Percentiles rank a stretch among this genome's conserved stretches.
phyloP scores from a whole-genome alignment of 2,113 vertebrate species.

The Mixornis gularis region DNA sequence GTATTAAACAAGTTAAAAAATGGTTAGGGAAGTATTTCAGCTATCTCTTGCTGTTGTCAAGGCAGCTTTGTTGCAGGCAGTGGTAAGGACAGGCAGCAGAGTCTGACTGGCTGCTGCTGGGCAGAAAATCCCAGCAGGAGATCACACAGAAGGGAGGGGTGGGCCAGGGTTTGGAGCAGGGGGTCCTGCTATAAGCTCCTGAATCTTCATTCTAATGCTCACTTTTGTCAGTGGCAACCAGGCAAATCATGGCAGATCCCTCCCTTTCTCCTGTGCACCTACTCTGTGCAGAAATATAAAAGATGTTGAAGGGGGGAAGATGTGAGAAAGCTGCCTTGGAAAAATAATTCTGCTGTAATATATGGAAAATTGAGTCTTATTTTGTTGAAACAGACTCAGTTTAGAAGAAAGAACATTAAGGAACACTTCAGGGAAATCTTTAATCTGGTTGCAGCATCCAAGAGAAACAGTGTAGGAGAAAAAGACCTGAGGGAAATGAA shows the following conservation, averaged over 20 bases:
- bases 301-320: not conserved
- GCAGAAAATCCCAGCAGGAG: not conserved
- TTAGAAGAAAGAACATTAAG: conserved; percentile 6
- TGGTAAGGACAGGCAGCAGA: not conserved
- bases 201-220: not conserved
- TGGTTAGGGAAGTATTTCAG: not conserved
- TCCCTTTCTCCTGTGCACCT: not conserved
- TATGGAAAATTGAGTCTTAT: not conserved
- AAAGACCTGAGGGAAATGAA: conserved; percentile 34
- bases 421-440: conserved; percentile 31
- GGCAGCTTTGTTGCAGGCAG: not conserved
- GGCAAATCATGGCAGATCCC: not conserved
- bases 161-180: not conserved
- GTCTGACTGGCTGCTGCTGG: not conserved
- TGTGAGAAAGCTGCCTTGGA: not conserved
- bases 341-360: not conserved
- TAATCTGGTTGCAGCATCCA: not conserved
- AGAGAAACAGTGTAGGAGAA: conserved; percentile 26
- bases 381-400: conserved; percentile 14
- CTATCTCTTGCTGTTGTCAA: not conserved
- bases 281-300: not conserved
- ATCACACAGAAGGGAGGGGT: not conserved
- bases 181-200: not conserved
- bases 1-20: not conserved
- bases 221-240: not conserved